Conservation (phyloP, 1,140 invertebrate species). For the Cyphomyrmex costatus region DNA sequence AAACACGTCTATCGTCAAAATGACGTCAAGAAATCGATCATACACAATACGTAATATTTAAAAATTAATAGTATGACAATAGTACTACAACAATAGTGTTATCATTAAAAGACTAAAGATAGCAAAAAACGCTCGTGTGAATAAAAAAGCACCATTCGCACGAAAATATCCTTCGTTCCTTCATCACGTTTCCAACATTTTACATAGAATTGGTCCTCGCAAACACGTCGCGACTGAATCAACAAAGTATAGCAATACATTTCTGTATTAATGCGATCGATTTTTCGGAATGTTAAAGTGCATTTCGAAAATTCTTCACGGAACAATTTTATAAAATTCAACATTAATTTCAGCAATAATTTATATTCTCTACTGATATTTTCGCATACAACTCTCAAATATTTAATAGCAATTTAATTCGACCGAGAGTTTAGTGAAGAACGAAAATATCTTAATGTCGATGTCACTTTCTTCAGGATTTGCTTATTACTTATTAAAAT, state of each 20-base stretch:
- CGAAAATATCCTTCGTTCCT: conserved; percentile 11
- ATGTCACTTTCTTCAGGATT: conserved; percentile 17
- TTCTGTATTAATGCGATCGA: conserved; percentile 12
- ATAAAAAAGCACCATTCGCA: conserved; percentile 15
- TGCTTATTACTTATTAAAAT: conserved; percentile 12
- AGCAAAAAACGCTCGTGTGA: not conserved
- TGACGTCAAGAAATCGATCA: not conserved
- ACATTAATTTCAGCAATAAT: conserved; percentile 12
- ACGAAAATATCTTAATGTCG: not conserved
- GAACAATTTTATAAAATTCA: conserved; percentile 37
- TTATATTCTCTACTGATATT: conserved; percentile 14
- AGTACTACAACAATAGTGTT: not conserved
- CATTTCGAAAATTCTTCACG: conserved; percentile 2
- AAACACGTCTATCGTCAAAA: conserved; percentile 12
- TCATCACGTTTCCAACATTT: conserved; percentile 17
- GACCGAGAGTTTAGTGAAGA: not conserved
- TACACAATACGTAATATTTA: not conserved
- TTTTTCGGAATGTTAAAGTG: conserved; percentile 23
- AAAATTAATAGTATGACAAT: conserved; percentile 28
- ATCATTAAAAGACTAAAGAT: conserved; percentile 3
- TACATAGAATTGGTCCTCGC: conserved; percentile 41
- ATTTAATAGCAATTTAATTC: not conserved
- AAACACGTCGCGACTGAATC: conserved; percentile 25
- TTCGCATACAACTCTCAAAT: not conserved
- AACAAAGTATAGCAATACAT: conserved; percentile 9